A percentile compares a stretch with the other conserved stretches of the same genome.
phyloP scores from a whole-genome alignment of 1,140 invertebrate species.

The Drosophila lowei region DNA sequence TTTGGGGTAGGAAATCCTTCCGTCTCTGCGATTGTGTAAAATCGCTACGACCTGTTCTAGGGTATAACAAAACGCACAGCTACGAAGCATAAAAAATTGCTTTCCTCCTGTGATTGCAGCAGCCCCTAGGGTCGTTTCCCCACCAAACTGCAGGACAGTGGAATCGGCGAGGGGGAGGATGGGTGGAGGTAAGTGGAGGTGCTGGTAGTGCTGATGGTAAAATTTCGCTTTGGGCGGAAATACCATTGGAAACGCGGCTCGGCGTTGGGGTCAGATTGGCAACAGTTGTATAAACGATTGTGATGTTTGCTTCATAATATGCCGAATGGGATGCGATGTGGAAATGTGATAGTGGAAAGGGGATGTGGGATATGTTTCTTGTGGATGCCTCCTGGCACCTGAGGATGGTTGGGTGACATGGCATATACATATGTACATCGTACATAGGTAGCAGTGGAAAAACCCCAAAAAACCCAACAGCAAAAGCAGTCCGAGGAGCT shows the following conservation, averaged over 20 bases:
- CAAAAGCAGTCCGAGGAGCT: slow-evolving; percentile 2
- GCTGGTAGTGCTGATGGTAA: slow-evolving; percentile 10
- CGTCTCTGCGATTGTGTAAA: too few species aligned
- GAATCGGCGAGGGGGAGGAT: background rate
- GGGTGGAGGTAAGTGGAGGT: background rate
- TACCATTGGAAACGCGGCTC: slow-evolving; percentile 59
- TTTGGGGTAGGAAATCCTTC: too few species aligned
- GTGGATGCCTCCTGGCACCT: too few species aligned
- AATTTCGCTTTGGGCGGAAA: slow-evolving; percentile 51
- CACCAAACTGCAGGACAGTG: slow-evolving; percentile 6
- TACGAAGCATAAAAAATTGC: slow-evolving; percentile 64
- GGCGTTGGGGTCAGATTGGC: slow-evolving; percentile 50
- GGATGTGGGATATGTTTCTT: background rate
- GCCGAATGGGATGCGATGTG: background rate
- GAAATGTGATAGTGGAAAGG: background rate
- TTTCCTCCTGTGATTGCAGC: slow-evolving; percentile 63
- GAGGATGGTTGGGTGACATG: too few species aligned
- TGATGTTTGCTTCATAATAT: slow-evolving; percentile 71
- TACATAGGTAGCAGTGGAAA: too few species aligned
- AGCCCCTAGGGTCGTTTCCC: slow-evolving; percentile 6
- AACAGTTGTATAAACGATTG: slow-evolving; percentile 77
- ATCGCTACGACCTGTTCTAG: too few species aligned
- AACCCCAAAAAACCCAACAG: slow-evolving; percentile 4
- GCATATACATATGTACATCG: too few species aligned
- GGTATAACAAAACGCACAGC: slow-evolving; percentile 45